Evolutionary conservation across 2,797 vertebrate genomes (phyloP).

Genomic region (Phylloscopus collybita): DNA sequence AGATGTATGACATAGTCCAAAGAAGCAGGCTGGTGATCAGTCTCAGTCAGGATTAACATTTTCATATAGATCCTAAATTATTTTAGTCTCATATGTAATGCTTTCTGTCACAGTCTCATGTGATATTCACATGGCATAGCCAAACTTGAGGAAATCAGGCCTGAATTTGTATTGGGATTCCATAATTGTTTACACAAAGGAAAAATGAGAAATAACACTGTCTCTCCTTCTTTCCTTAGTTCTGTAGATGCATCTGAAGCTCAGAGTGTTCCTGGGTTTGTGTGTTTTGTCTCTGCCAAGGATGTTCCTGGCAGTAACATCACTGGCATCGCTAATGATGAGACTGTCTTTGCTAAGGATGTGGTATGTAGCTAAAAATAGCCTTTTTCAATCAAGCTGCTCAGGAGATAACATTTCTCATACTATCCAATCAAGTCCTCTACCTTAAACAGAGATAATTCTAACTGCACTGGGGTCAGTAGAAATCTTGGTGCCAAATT

Average conservation of each 20-base stretch:
- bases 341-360: conserved; percentile 85
- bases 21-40: neutral
- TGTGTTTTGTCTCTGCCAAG: conserved; percentile 82
- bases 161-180: neutral
- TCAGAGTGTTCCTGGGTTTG: conserved; percentile 82
- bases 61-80: neutral
- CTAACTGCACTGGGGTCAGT: neutral
- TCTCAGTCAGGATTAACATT: neutral
- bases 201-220: neutral
- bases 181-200: accelerated
- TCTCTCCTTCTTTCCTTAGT: conserved; percentile 57
- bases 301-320: conserved; percentile 88
- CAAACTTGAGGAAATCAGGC: neutral
- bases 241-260: conserved; percentile 85
- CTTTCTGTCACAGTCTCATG: neutral
- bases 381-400: neutral
- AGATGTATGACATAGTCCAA: neutral
- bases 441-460: neutral
- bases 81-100: neutral
- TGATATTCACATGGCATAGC: neutral
- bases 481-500: neutral
- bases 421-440: neutral
- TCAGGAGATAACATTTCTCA: neutral
- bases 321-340: conserved; percentile 83
- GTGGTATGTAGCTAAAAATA: conserved; percentile 75